Conservation (phyloP, 2,113 vertebrate genomes). For the Macquaria ambigua region DNA sequence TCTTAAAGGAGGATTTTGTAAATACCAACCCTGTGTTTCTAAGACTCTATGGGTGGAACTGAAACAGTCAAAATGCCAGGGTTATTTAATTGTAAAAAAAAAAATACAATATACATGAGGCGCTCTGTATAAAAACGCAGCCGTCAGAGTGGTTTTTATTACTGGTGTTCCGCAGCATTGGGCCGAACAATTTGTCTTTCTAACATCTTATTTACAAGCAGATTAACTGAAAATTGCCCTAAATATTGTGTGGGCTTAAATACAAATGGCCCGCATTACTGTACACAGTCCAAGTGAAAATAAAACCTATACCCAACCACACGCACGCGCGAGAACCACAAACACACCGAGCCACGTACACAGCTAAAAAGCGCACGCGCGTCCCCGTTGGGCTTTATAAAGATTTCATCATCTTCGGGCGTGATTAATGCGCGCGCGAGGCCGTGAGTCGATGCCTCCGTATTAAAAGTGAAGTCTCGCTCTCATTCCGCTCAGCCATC, state of each 20-base stretch:
- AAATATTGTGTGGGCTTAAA: conserved; percentile 8
- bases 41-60: not conserved
- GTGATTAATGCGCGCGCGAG: conserved; percentile 96
- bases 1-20: not conserved
- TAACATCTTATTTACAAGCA: conserved; percentile 48
- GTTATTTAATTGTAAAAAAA: not conserved
- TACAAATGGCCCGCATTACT: conserved; percentile 18
- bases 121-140: not conserved
- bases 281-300: conserved; percentile 18
- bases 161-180: conserved; percentile 19
- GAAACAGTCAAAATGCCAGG: not conserved
- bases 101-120: not conserved
- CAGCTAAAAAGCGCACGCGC: conserved; percentile 14
- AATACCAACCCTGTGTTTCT: not conserved
- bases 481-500: conserved; percentile 97
- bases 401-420: conserved; percentile 91
- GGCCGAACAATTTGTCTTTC: conserved; percentile 31
- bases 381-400: conserved; percentile 84
- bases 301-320: conserved; percentile 25
- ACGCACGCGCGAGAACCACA: conserved; percentile 10
- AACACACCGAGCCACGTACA: not conserved
- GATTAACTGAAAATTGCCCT: conserved; percentile 37
- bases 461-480: conserved; percentile 96
- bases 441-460: conserved; percentile 92
- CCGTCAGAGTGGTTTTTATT: not conserved